phyloP scores from a whole-genome alignment of 2,113 vertebrate genomes.

The Hemichromis elongatus region DNA sequence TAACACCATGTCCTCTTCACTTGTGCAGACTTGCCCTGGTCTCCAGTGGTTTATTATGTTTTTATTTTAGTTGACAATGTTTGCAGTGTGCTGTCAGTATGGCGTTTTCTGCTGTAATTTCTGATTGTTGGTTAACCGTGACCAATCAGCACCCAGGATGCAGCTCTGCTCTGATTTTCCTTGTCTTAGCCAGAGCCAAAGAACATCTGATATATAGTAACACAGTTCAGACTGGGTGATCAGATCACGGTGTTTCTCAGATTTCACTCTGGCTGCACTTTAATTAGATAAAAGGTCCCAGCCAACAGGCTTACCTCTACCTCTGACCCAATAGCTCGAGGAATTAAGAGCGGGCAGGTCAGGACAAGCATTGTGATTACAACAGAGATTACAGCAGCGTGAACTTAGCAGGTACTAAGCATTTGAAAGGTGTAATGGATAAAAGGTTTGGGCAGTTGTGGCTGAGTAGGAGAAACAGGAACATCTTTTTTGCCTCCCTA shows the following conservation, averaged over 20 bases:
- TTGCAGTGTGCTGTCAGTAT: slow-evolving; percentile 16
- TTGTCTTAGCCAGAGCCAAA: slow-evolving; percentile 5
- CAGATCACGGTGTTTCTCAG: slow-evolving; percentile 37
- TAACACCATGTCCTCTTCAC: neutral
- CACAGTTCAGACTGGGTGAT: slow-evolving; percentile 16
- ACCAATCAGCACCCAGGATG: neutral
- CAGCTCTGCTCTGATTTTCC: neutral
- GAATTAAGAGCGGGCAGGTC: slow-evolving; percentile 26
- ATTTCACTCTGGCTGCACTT: slow-evolving; percentile 57
- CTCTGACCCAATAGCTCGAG: slow-evolving; percentile 36
- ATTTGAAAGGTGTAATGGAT: neutral
- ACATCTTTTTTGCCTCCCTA: neutral
- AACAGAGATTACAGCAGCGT: slow-evolving; percentile 16
- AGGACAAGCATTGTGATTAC: slow-evolving; percentile 12
- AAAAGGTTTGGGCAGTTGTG: neutral
- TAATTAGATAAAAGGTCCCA: slow-evolving; percentile 60
- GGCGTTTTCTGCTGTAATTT: neutral
- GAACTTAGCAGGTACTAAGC: neutral
- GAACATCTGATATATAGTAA: slow-evolving; percentile 33
- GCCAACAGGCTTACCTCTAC: slow-evolving; percentile 35
- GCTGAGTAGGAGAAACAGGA: neutral
- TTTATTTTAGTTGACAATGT: slow-evolving; percentile 28
- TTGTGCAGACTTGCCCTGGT: slow-evolving; percentile 46
- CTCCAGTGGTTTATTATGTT: slow-evolving; percentile 44
- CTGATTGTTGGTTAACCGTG: slow-evolving; percentile 32